Conservation (phyloP, 2,888 invertebrate genomes). For the Drosophila nr. perissopoda region DNA sequence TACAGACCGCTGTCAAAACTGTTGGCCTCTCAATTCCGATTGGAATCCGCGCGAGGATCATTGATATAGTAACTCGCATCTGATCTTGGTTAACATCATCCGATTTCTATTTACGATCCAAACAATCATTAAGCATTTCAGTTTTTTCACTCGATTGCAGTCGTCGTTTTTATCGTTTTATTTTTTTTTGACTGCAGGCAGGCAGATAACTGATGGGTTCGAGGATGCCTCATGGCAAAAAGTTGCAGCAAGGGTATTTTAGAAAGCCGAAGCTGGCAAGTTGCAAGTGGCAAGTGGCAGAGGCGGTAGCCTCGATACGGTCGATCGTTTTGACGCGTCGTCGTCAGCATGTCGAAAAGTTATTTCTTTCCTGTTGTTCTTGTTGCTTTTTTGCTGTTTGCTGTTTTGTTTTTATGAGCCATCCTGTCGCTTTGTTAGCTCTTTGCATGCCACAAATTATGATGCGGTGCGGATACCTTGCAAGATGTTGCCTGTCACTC, state of each 20-base stretch:
- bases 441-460: constrained; percentile 81
- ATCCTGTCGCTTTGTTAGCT: constrained; percentile 74
- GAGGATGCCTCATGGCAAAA: not conserved
- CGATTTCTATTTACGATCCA: too few relatives aligned
- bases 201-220: not conserved
- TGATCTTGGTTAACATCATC: too few relatives aligned
- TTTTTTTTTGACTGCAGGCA: too few relatives aligned
- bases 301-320: constrained; percentile 26
- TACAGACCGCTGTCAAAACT: not conserved
- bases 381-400: constrained; percentile 5
- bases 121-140: too few relatives aligned
- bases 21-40: not conserved
- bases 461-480: constrained; percentile 34
- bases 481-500: constrained; percentile 40
- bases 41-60: not conserved
- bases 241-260: not conserved
- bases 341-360: constrained; percentile 72
- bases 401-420: constrained; percentile 33
- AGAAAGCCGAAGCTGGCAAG: constrained; percentile 1
- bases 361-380: constrained; percentile 8
- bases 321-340: constrained; percentile 78
- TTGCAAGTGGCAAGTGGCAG: constrained; percentile 17
- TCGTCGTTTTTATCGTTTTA: too few relatives aligned
- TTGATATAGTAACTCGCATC: not conserved
- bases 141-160: too few relatives aligned